phyloP scores from a whole-genome alignment of 2,888 invertebrate genomes.

The Cordilura impudica region DNA sequence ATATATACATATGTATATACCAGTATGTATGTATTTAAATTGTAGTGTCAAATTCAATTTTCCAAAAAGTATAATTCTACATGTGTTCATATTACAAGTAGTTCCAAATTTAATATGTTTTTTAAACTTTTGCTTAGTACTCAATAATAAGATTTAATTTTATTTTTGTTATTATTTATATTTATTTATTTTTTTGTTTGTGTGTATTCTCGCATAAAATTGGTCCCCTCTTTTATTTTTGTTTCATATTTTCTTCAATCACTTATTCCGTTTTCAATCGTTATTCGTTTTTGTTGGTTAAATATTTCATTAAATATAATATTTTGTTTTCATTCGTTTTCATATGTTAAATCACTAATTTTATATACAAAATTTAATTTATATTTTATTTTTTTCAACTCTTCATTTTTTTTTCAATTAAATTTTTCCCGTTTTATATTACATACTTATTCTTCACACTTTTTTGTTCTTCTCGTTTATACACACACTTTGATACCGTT shows the following conservation, averaged over 20 bases:
- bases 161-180: neutral
- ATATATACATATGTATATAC: conserved; percentile 20
- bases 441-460: conserved; percentile 18
- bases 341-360: neutral
- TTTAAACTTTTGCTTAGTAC: neutral
- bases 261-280: neutral
- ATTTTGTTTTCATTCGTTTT: neutral
- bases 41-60: too few species aligned
- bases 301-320: neutral
- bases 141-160: conserved; percentile 22
- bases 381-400: conserved; percentile 12
- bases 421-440: conserved; percentile 48
- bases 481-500: conserved; percentile 37
- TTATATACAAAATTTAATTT: neutral
- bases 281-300: neutral
- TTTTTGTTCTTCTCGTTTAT: conserved; percentile 23
- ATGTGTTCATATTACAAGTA: too few species aligned
- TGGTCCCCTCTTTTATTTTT: neutral
- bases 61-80: too few species aligned
- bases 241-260: too few species aligned
- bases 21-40: neutral
- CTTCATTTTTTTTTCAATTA: conserved; percentile 37
- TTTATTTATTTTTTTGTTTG: too few species aligned
- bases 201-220: neutral
- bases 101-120: too few species aligned